Evolutionary conservation across 1,140 invertebrate species (phyloP), one percentile per base, ranked within the genome.

Genomic region (Calephelis nemesis): DNA sequence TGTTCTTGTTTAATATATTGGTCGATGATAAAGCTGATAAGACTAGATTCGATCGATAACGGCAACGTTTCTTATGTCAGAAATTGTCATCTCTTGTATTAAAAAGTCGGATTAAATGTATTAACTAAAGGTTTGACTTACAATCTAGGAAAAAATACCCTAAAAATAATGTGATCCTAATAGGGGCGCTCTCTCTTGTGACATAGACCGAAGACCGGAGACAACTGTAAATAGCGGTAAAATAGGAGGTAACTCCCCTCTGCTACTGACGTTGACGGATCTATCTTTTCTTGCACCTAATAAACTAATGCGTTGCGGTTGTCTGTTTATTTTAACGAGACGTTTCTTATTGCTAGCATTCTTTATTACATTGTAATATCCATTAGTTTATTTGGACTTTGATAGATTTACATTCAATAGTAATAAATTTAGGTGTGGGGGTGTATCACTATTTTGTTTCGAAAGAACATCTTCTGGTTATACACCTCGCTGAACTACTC

Each of bases 211-310:
- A 30, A 62, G 63, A 13, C 65, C 58, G 71, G 76, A 79, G 83
- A 85, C 82, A 83, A 85, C 83, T 85, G 83, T 79, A 86, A 85
- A 84, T 82, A 83, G 83, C 76, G 78, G 83, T 85, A 85, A 82
- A 86, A 85, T 81, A 80, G 82, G 74, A 78, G 75, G 75, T 77
- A 78, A 75, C 76, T 78, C 79, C 81, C 77, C 73, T 65, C 66
- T 77, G 80, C 76, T 72, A 64, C 69, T 72, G 81, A 79, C 83
- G 80, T 79, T 84, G 84, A 85, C 79, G 79, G 77, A 88, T 86
- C 81, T 78, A 83, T 79, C 75, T 80, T 81, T 73, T 75, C 77
- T 81, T 81, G 79, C 83, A 85, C 84, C 82, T 83, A 84, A 85
- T 86, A 86, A 88, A 84, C 79, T 86, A 86, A 86, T 85, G 84